Conservation (phyloP, 2,888 invertebrate genomes). For the Ryuthela nishihirai region DNA sequence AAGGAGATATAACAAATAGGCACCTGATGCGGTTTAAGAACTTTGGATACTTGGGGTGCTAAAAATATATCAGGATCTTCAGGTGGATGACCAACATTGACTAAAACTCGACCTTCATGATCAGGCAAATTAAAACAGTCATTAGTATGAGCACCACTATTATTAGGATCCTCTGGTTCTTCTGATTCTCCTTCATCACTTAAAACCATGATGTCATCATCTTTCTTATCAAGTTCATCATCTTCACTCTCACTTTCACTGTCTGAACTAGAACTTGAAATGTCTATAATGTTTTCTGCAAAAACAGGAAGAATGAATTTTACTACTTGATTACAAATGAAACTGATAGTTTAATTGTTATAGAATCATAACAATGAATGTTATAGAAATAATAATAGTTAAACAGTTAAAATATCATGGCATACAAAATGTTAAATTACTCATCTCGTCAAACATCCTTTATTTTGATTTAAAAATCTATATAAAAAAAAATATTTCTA, state of each 20-base stretch:
- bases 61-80: constrained; percentile 87
- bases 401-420: too few species aligned
- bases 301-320: background rate
- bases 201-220: constrained; percentile 37
- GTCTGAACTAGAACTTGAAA: constrained; percentile 36
- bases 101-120: constrained; percentile 82
- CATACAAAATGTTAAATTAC: too few species aligned
- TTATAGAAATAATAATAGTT: too few species aligned
- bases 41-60: constrained; percentile 78
- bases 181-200: constrained; percentile 42
- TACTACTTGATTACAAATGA: background rate
- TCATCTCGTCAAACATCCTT: too few species aligned
- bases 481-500: too few species aligned
- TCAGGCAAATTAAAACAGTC: constrained; percentile 88
- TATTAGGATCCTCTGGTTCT: constrained; percentile 75
- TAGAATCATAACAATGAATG: too few species aligned
- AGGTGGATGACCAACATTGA: constrained; percentile 89
- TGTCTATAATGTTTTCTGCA: constrained; percentile 36
- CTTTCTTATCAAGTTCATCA: constrained; percentile 34
- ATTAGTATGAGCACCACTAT: constrained; percentile 90
- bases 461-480: too few species aligned
- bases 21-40: constrained; percentile 94
- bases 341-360: too few species aligned
- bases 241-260: constrained; percentile 35
- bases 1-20: too few species aligned